Evolutionary conservation across 2,113 vertebrate genomes (phyloP), one percentile per base, ranked within the genome.

Genomic region (Lamprotornis superbus): DNA sequence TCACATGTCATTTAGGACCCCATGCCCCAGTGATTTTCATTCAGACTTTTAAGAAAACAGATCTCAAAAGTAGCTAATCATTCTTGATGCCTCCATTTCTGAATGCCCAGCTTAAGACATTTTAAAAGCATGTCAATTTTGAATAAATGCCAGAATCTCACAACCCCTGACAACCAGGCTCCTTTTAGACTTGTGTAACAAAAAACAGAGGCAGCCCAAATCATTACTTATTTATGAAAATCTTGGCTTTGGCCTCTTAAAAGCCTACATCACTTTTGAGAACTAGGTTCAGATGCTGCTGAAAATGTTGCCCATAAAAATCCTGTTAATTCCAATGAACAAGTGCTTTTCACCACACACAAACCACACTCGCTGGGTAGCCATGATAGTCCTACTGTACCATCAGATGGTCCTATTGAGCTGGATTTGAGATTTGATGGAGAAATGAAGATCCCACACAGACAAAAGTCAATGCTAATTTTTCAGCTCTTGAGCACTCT

Each of bases 251-350:
- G 78, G 87, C 75, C 79, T 93, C 82, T 83, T 97, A 96, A 97
- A 95, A 95, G 93, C 94, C 93, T 94, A 63, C 87, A 95, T 95
- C 93, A 95, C 63, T 96, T 97, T 94, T 95, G 90, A 95, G 92
- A 97, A 93, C 78, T 61, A 61, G 78, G 87, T 78, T 91, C 56
- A 53, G 67, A 90, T 5, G 4, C 68, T 78, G 73, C 61, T 87
- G 83, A 94, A 96, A 87, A 89, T 18, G 16, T 18, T 92, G 81
- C 37, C 73, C 86, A 94, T 89, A 93, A 90, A 96, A 94, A 90
- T 30, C 14, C 70, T 40, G 76, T 64, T 93, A 42, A 18, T 20
- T 87, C 60, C 73, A 81, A 60, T 16, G n/a, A 93, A 56, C 40
- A 68, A 93, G n/a, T 44, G 64, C 46, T 93, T 77, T 88, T 74